These are phyloP conservation scores for Oplegnathus fasciatus DNA, from an alignment of 2,113 vertebrate species.

Conservation along the genomic window DNA sequence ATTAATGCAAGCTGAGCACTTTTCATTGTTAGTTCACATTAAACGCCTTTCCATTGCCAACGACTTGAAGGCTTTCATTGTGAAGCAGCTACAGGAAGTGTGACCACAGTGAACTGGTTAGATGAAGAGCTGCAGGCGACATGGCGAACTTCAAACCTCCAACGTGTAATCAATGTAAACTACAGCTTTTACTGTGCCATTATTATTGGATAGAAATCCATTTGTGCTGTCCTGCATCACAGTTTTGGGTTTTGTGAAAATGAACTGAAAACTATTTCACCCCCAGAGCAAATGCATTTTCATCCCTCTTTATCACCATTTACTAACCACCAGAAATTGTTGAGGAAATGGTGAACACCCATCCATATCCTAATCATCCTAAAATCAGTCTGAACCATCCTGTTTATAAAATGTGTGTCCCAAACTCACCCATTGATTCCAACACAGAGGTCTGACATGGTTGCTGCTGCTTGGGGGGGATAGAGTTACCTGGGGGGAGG, in stretches of 20 bases:
- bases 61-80: background rate
- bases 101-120: background rate
- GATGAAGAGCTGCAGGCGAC: background rate
- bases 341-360: background rate
- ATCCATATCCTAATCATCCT: background rate
- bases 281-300: too few relatives aligned
- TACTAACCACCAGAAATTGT: background rate
- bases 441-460: constrained; percentile 85
- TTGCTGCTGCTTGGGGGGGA: constrained; percentile 65
- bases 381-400: background rate
- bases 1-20: background rate
- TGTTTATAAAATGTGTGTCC: background rate
- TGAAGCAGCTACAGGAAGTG: background rate
- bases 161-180: background rate
- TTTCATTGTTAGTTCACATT: background rate
- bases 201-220: background rate
- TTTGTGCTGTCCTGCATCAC: background rate
- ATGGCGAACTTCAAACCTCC: background rate
- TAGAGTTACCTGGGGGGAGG: constrained; percentile 61
- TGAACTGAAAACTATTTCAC: too few relatives aligned
- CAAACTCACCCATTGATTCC: constrained; percentile 87
- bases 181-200: background rate
- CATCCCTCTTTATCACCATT: background rate
- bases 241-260: too few relatives aligned
- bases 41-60: background rate